A percentile compares a stretch with the other conserved stretches of the same genome.
These are phyloP conservation scores for Allophyes oxyacanthae DNA, from an alignment of 2,888 invertebrate species.

Conservation along the genomic window DNA sequence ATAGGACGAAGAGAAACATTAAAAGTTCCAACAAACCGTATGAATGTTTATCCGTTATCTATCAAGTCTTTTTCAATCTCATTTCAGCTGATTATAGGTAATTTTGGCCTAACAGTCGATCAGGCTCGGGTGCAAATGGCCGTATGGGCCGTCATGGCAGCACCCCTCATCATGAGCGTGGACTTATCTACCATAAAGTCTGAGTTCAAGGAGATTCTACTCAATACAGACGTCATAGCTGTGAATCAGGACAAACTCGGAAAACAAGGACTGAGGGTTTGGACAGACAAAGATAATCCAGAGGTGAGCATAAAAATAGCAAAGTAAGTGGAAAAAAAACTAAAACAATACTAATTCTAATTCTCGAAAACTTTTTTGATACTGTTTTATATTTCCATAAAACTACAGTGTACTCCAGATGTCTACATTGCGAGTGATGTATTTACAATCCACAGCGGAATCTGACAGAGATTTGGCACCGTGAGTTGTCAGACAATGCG, in stretches of 20 bases:
- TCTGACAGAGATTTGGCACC: conserved; percentile 85
- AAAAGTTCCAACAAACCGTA: too few species aligned
- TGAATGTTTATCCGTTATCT: too few species aligned
- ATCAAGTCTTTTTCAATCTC: neutral
- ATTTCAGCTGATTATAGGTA: conserved; percentile 87
- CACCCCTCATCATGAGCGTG: conserved; percentile 91
- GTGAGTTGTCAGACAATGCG: conserved; percentile 84
- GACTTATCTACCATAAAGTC: conserved; percentile 89
- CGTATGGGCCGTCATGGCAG: conserved; percentile 91
- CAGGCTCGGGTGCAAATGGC: conserved; percentile 92
- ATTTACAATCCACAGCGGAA: neutral
- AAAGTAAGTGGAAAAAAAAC: too few species aligned
- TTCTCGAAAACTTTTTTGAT: too few species aligned
- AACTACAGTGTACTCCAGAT: too few species aligned
- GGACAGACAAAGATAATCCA: conserved; percentile 51
- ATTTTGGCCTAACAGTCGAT: conserved; percentile 89
- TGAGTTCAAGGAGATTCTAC: conserved; percentile 89
- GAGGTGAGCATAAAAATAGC: conserved; percentile 1
- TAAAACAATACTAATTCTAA: neutral
- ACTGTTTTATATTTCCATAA: too few species aligned
- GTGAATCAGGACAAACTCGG: conserved; percentile 91
- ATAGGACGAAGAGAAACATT: too few species aligned
- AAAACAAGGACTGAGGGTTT: conserved; percentile 87
- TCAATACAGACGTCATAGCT: conserved; percentile 89
- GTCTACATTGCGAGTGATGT: too few species aligned